These are phyloP conservation scores for Melieria crassipennis DNA, from an alignment of 2,888 invertebrate genomes.

Conservation along the genomic window DNA sequence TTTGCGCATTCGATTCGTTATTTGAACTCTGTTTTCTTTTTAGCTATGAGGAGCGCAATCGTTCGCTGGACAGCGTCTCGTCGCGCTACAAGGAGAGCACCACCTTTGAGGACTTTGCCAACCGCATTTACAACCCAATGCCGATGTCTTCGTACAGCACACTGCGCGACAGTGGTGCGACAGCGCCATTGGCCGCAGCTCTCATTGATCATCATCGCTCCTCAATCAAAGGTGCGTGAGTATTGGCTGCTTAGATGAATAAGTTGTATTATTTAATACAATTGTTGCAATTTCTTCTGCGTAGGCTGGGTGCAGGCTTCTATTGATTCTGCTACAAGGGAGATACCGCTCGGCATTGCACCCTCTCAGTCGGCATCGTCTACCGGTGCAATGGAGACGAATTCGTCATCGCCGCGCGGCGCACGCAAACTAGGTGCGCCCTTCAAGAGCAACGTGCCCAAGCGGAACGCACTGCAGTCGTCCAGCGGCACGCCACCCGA, in stretches of 20 bases:
- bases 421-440: conserved; percentile 58
- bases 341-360: conserved; percentile 52
- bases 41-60: conserved; percentile 91
- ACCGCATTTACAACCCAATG: conserved; percentile 76
- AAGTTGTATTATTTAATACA: background rate
- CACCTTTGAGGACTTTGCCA: conserved; percentile 90
- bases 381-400: conserved; percentile 58
- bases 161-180: conserved; percentile 53
- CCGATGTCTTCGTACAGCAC: conserved; percentile 59
- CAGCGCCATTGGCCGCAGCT: conserved; percentile 70
- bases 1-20: conserved; percentile 9
- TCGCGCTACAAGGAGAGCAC: conserved; percentile 85
- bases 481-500: conserved; percentile 54
- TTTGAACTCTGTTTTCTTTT: conserved; percentile 18
- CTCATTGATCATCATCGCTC: conserved; percentile 68
- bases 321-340: conserved; percentile 56
- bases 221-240: conserved; percentile 59
- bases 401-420: conserved; percentile 61
- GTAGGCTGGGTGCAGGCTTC: conserved; percentile 64
- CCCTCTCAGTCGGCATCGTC: conserved; percentile 58
- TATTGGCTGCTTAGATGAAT: background rate
- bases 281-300: conserved; percentile 4
- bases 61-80: conserved; percentile 85
- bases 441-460: conserved; percentile 58
- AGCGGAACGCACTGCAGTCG: conserved; percentile 55